A percentile compares a stretch with the other conserved stretches of the same genome.
These are phyloP conservation scores for Hippocampus barbouri DNA, from an alignment of 2,113 vertebrate genomes.

Conservation along the genomic window DNA sequence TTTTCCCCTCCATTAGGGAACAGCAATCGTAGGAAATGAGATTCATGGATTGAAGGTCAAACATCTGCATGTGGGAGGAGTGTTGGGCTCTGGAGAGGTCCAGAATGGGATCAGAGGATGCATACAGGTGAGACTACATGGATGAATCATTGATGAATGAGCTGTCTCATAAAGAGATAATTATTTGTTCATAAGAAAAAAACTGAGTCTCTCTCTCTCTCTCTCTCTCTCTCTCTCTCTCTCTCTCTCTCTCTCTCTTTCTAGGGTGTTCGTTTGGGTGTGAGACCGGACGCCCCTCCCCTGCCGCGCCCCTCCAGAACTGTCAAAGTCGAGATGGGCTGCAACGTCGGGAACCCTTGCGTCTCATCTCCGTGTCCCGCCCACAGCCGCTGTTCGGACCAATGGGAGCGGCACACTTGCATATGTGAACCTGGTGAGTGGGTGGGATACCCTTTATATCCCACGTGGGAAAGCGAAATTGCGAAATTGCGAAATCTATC, in stretches of 20 bases:
- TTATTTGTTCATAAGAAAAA: background rate
- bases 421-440: constrained; percentile 84
- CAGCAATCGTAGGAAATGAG: constrained; percentile 87
- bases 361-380: constrained; percentile 83
- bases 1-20: constrained; percentile 74
- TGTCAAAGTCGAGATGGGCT: constrained; percentile 88
- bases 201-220: constrained; percentile 1
- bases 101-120: constrained; percentile 90
- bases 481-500: background rate
- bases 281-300: constrained; percentile 73
- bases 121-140: constrained; percentile 81
- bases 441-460: background rate
- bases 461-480: background rate
- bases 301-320: constrained; percentile 81
- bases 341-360: constrained; percentile 80
- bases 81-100: constrained; percentile 82
- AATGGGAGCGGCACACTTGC: constrained; percentile 89
- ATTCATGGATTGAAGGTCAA: constrained; percentile 94
- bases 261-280: constrained; percentile 90
- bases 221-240: constrained; percentile 14
- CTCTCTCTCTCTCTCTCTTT: constrained; percentile 3
- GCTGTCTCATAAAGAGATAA: constrained; percentile 1
- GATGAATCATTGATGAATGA: constrained; percentile 7
- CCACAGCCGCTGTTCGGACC: constrained; percentile 83
- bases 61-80: constrained; percentile 89